Conservation (phyloP, 1,140 invertebrate genomes). For the Pseudomyrmex sp. region DNA sequence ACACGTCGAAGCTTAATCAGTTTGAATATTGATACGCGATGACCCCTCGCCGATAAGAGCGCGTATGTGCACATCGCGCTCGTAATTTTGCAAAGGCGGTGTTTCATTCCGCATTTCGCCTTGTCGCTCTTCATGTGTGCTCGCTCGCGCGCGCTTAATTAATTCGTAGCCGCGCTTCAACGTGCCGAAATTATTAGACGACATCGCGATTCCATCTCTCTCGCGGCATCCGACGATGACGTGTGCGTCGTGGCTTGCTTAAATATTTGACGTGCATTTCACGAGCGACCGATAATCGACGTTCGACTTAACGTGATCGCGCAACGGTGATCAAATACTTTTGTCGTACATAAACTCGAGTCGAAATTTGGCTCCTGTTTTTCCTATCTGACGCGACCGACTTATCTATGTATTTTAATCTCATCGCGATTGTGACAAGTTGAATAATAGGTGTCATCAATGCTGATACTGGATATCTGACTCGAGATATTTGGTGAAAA, state of each 20-base stretch:
- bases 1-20: slow-evolving; percentile 58
- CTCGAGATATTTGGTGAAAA: not conserved
- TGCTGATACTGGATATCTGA: not conserved
- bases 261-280: slow-evolving; percentile 44
- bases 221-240: slow-evolving; percentile 5
- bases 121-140: not conserved
- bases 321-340: not conserved
- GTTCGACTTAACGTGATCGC: not conserved
- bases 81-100: not conserved
- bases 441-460: not conserved
- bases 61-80: not conserved
- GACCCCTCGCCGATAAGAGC: slow-evolving; percentile 41
- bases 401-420: slow-evolving; percentile 39
- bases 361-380: too few species aligned
- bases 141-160: slow-evolving; percentile 17
- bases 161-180: slow-evolving; percentile 41
- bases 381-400: too few species aligned
- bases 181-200: slow-evolving; percentile 34
- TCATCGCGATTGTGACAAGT: not conserved
- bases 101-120: not conserved
- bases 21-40: slow-evolving; percentile 54
- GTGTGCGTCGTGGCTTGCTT: slow-evolving; percentile 33
- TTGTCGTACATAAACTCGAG: not conserved
- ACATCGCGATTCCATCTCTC: slow-evolving; percentile 13
- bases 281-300: slow-evolving; percentile 34